Conservation (phyloP, 2,888 invertebrate species). For the Drymonia ruficornis region DNA sequence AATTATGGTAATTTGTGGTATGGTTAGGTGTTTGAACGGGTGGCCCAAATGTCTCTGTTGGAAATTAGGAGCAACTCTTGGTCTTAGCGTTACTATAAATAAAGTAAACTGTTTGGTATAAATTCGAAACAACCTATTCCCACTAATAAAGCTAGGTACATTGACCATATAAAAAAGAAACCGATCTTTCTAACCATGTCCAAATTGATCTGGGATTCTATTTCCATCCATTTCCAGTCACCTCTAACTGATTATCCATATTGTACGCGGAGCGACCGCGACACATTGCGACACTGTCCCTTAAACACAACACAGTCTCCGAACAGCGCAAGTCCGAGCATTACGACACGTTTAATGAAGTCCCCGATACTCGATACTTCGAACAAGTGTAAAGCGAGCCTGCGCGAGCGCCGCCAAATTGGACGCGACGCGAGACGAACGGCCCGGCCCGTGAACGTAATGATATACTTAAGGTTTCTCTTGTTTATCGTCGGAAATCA, state of each 20-base stretch:
- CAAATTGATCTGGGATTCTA: no score
- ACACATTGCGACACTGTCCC: not conserved
- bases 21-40: not conserved
- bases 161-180: no score
- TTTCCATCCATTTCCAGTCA: no score
- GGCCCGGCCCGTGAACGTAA: conserved; percentile 8
- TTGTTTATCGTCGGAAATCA: conserved; percentile 4
- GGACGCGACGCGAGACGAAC: not conserved
- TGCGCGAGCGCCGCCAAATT: conserved; percentile 1
- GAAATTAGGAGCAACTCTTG: not conserved
- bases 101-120: no score
- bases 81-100: not conserved
- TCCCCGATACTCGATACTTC: not conserved
- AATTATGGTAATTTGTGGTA: not conserved
- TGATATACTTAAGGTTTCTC: conserved; percentile 19
- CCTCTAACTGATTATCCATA: no score
- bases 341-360: conserved; percentile 2
- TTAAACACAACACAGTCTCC: not conserved
- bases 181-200: no score
- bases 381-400: not conserved
- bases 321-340: not conserved
- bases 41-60: conserved; percentile 1
- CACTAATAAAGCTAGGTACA: no score
- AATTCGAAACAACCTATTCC: no score
- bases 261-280: no score